Evolutionary conservation across 2,113 vertebrate species (phyloP), one percentile per base, ranked within the genome.

Genomic region (Tautogolabrus adspersus): DNA sequence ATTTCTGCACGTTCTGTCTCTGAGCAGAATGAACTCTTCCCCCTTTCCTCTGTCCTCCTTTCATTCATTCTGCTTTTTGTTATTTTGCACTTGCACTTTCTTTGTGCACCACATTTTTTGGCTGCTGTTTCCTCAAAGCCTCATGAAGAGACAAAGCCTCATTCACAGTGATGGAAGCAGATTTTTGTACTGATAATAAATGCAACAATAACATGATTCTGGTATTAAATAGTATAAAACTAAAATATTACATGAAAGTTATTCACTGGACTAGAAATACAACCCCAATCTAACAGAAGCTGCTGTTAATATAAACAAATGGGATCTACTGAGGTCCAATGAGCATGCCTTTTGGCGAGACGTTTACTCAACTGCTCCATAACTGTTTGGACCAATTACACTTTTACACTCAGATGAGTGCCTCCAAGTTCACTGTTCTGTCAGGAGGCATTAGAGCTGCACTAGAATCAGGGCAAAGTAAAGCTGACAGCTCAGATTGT

Each of bases 111-210:
- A 62, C 37, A 59, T 16, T 57, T 52, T 64, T 81, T 77, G 26
- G 60, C 66, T 67, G 74, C 38, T 74, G 46, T 73, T 80, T 78
- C 55, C 61, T 77, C 60, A 13, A 44, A 77, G 16, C 54, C 1
- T 72, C 22, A 54, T 69, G 22, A 75, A 88, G 66, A 83, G 72
- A 77, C 62, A 66, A 79, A 34, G 66, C 75, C 51, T 89, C 81
- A 76, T 86, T 88, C 84, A 83, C 80, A 77, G 44, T 77, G 85
- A 67, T 78, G 46, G 72, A 22, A n/a, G 13, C 40, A 38, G 1
- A 52, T 21, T 38, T 42, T 21, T 6, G 12, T 5, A 18, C 15
- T 15, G 18, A 49, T 19, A 18, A 49, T 18, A 18, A 18, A 7
- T 49, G 47, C 15, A 18, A 19, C 5, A 18, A 49, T 18, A 49